Percentiles rank a stretch among this genome's conserved stretches.
Evolutionary conservation across 2,888 invertebrate species (phyloP).

Genomic region (Chymomyza amoena): DNA sequence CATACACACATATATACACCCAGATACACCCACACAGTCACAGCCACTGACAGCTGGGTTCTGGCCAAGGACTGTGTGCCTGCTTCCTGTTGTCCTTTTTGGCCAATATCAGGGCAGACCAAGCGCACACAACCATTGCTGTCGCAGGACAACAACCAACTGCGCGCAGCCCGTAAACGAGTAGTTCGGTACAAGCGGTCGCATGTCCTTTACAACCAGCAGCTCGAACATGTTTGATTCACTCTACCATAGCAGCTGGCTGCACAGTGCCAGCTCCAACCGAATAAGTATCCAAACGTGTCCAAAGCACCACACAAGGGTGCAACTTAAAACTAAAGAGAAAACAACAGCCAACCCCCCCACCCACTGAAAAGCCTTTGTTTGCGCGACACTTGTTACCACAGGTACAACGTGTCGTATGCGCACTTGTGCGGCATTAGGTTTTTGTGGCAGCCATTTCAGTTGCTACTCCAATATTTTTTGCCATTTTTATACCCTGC

Average conservation of each 20-base stretch:
- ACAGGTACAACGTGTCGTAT: conserved; percentile 63
- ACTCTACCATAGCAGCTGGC: conserved; percentile 13
- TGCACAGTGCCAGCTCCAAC: conserved; percentile 1
- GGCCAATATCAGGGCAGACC: conserved; percentile 16
- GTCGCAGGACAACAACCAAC: conserved; percentile 69
- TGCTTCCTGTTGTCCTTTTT: not conserved
- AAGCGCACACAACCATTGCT: conserved; percentile 68
- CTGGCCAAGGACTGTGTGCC: not conserved
- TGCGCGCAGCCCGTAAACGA: conserved; percentile 50
- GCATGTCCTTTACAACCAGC: conserved; percentile 20
- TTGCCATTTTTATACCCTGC: not conserved
- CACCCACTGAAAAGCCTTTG: conserved; percentile 28
- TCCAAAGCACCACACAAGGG: conserved; percentile 1
- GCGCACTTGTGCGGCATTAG: conserved; percentile 61
- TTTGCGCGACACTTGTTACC: conserved; percentile 66
- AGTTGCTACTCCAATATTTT: conserved; percentile 1
- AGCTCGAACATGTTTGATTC: conserved; percentile 47
- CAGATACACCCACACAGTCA: not conserved
- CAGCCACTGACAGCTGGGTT: not conserved
- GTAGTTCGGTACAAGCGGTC: conserved; percentile 6
- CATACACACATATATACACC: conserved; percentile 8
- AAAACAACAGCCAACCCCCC: not conserved
- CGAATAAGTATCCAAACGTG: conserved; percentile 27
- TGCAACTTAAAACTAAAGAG: not conserved
- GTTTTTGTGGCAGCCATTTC: conserved; percentile 39